Evolutionary conservation across 2,797 vertebrate species (phyloP), one percentile per base, ranked within the genome.

Genomic region (Myripristis jacobus): DNA sequence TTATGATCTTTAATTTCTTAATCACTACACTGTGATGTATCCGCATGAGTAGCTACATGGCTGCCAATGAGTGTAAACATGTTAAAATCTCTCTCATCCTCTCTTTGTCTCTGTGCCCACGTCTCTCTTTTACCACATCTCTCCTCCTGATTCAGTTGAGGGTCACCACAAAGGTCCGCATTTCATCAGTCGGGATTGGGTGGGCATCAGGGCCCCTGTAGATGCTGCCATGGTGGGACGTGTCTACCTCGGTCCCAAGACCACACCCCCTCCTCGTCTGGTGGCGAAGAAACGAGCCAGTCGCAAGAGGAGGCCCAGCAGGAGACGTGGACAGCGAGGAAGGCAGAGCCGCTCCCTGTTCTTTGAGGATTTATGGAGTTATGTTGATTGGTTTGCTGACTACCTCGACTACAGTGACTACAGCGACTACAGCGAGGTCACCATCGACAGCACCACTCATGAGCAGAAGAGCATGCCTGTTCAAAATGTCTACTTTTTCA

Each of bases 401-500:
- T 34, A 70, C 9, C 41, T 4, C 8, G 66, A 93, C 44, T 80
- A 72, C 27, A 60, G n/a, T 7, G 83, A 86, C 50, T 77, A 69
- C 22, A 62, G 18, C 46, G 70, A 76, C 13, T n/a, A n/a, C n/a
- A n/a, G n/a, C 48, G 76, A 87, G 2, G 0, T 13, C 3, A 3
- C 4, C 6, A 77, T 84, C 1, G 66, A 68, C 25, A 3, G 1
- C 41, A 15, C 68, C 71, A 77, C 4, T 27, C 19, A 79, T 0
- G 80, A 91, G 1, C 65, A 89, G 48, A 90, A 80, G 46, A 92
- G 88, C 0, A 89, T 91, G 43, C 96, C 96, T 4, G 89, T 94
- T 46, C 98, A 99, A 91, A 98, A 95, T 0, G 94, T 97, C 81
- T 98, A 96, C 78, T 98, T 99, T 90, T 99, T 99, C 70, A 94